A percentile compares a stretch with the other conserved stretches of the same genome.
These are phyloP conservation scores for Vultur gryphus DNA, from an alignment of 2,797 vertebrate genomes.

Conservation along the genomic window DNA sequence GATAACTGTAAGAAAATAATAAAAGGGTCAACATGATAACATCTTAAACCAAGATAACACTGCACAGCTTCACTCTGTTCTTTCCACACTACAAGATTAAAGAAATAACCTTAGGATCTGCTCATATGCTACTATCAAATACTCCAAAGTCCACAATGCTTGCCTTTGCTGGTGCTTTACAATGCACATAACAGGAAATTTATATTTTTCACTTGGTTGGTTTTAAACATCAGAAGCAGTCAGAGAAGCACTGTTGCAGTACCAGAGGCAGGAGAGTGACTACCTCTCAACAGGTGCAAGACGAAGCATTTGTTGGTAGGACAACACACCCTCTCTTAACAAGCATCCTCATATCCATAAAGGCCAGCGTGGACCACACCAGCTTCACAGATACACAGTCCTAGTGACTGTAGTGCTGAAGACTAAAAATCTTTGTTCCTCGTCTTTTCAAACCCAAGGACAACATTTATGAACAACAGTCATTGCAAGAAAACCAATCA, in stretches of 20 bases:
- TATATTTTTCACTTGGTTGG: background rate
- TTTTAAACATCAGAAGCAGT: background rate
- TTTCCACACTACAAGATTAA: background rate
- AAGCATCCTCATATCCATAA: background rate
- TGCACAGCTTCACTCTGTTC: background rate
- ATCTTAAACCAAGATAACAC: background rate
- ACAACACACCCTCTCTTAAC: background rate
- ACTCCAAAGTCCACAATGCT: background rate
- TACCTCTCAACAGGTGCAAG: background rate
- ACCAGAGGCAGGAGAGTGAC: background rate
- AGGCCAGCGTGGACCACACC: accelerated
- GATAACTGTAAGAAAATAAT: background rate
- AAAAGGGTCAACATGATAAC: background rate
- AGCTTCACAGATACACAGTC: background rate
- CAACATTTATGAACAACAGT: background rate
- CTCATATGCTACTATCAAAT: background rate
- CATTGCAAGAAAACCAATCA: background rate
- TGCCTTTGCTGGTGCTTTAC: background rate
- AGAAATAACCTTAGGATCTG: background rate
- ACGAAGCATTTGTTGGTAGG: accelerated
- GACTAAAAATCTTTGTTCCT: background rate
- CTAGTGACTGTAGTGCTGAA: background rate
- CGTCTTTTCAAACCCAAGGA: background rate
- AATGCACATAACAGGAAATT: background rate
- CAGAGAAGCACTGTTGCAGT: background rate